phyloP scores from a whole-genome alignment of 2,797 vertebrate species.

The Sarcoramphus papa region DNA sequence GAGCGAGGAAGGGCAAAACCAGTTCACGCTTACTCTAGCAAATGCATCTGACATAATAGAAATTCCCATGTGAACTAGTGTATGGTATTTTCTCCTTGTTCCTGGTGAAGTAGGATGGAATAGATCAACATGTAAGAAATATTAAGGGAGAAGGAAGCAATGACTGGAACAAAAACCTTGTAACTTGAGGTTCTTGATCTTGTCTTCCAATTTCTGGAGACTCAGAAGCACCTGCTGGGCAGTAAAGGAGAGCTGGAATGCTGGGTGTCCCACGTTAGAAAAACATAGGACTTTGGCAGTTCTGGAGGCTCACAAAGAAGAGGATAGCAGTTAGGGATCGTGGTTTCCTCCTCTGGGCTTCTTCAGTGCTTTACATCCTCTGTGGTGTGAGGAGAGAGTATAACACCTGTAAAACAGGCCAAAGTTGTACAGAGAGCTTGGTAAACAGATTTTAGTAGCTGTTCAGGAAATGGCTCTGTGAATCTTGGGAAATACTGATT shows the following conservation, averaged over 20 bases:
- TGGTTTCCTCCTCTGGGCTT: too few relatives aligned
- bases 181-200: background rate
- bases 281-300: background rate
- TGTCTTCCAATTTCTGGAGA: background rate
- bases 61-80: background rate
- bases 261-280: background rate
- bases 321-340: fast-evolving
- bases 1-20: background rate
- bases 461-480: background rate
- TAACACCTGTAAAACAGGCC: fast-evolving
- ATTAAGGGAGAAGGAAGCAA: background rate
- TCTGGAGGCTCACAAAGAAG: background rate
- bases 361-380: background rate
- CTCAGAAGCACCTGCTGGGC: background rate
- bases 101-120: background rate
- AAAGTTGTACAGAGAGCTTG: background rate
- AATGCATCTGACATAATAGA: background rate
- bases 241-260: background rate
- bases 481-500: background rate
- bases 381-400: background rate
- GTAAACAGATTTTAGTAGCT: background rate
- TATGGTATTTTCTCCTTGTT: background rate
- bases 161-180: background rate
- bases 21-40: background rate
- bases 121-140: background rate